phyloP scores from a whole-genome alignment of 2,113 vertebrate genomes.

The Trochalopteron elliotii region DNA sequence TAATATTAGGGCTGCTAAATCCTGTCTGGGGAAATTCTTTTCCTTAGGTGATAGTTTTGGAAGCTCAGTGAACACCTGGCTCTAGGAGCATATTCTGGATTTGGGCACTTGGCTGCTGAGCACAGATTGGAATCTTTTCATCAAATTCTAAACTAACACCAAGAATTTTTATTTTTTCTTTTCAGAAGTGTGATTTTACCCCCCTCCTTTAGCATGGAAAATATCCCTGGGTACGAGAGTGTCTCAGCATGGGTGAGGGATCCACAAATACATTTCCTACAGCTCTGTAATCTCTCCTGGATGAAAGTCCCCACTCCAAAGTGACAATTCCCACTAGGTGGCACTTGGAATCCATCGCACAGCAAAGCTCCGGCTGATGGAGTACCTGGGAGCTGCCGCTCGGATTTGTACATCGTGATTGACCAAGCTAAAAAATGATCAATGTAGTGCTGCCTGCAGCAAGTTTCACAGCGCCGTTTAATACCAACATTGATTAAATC shows the following conservation, averaged over 20 bases:
- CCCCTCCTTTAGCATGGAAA: background rate
- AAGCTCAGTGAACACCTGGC: background rate
- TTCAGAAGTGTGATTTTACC: accelerated
- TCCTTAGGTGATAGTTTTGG: background rate
- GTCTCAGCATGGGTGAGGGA: background rate
- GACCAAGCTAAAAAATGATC: slow-evolving; percentile 23
- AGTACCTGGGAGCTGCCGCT: background rate
- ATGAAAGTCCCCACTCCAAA: background rate
- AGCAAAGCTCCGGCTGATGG: background rate
- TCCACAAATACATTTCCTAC: background rate
- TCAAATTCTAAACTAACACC: background rate
- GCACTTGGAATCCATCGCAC: slow-evolving; percentile 27
- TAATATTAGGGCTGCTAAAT: background rate
- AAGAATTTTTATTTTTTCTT: background rate
- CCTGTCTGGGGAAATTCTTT: background rate
- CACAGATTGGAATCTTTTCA: background rate
- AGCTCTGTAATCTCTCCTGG: background rate
- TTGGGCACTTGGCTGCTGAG: background rate
- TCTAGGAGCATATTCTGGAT: background rate
- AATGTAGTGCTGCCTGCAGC: background rate
- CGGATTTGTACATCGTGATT: background rate
- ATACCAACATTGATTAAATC: slow-evolving; percentile 28
- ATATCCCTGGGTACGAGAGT: background rate
- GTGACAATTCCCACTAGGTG: slow-evolving; percentile 47
- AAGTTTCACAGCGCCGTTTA: slow-evolving; percentile 13